Percentiles rank a stretch among this genome's conserved stretches.
These are phyloP conservation scores for Rhabdomys pumilio DNA, from an alignment of 2,797 vertebrate species.

Conservation along the genomic window DNA sequence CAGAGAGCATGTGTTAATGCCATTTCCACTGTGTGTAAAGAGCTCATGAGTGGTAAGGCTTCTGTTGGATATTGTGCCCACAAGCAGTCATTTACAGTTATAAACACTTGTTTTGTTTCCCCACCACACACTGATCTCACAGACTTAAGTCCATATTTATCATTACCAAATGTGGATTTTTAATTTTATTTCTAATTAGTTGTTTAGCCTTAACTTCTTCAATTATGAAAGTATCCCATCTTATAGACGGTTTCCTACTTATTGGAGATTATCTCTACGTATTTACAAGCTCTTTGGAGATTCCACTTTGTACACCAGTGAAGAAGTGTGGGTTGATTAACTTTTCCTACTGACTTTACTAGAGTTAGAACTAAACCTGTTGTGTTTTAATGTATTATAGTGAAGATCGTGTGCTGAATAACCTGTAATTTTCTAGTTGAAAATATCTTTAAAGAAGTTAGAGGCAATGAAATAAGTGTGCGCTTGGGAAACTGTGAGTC, in stretches of 20 bases:
- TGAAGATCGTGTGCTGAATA: background rate
- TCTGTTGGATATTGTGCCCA: background rate
- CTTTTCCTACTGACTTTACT: background rate
- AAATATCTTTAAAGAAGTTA: background rate
- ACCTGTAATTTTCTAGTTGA: background rate
- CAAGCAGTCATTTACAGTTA: background rate
- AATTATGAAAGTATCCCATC: background rate
- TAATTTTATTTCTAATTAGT: background rate
- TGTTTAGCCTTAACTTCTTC: background rate
- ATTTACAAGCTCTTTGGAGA: slow-evolving; percentile 1
- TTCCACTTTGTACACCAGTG: background rate
- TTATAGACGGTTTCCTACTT: background rate
- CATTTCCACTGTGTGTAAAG: background rate
- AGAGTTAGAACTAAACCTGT: background rate
- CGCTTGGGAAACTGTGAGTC: background rate
- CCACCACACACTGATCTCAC: background rate
- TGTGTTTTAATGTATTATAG: background rate
- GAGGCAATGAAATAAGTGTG: background rate
- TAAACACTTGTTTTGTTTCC: background rate
- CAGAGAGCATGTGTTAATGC: background rate
- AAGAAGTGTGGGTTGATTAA: background rate
- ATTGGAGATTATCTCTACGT: background rate
- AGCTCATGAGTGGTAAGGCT: background rate
- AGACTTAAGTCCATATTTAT: background rate
- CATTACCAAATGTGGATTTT: background rate